phyloP scores from a whole-genome alignment of 2,888 invertebrate genomes.

The Mythimna vitellina region DNA sequence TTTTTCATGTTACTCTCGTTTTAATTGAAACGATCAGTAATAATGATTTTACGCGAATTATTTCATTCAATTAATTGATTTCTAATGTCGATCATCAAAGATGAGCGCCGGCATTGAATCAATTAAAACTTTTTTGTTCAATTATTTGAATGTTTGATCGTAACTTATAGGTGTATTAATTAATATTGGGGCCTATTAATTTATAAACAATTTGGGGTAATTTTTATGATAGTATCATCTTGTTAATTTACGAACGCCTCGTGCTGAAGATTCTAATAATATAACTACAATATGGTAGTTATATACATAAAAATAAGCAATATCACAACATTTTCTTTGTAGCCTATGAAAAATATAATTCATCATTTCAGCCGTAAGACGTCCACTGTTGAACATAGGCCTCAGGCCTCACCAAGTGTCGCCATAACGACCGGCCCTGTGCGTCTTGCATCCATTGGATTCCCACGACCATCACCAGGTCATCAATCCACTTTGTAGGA shows the following conservation, averaged over 20 bases:
- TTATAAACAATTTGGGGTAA: conserved; percentile 51
- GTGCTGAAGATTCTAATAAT: neutral
- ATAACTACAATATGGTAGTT: neutral
- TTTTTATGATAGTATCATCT: conserved; percentile 18
- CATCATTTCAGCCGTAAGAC: too few relatives aligned
- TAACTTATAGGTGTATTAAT: conserved; percentile 52
- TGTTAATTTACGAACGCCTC: conserved; percentile 1
- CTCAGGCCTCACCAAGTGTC: too few relatives aligned
- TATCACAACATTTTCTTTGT: neutral
- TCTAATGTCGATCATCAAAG: conserved; percentile 56
- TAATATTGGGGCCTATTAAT: conserved; percentile 49
- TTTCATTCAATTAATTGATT: conserved; percentile 57
- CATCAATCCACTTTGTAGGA: too few relatives aligned
- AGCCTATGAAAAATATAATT: neutral
- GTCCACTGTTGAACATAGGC: too few relatives aligned
- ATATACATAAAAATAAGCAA: neutral
- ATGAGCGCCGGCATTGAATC: conserved; percentile 51
- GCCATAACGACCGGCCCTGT: too few relatives aligned
- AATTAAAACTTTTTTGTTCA: conserved; percentile 60
- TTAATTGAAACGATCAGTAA: conserved; percentile 56
- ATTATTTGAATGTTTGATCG: conserved; percentile 52
- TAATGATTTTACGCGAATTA: conserved; percentile 64
- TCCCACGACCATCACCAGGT: too few relatives aligned
- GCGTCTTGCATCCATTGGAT: too few relatives aligned
- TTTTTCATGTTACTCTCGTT: conserved; percentile 46